Evolutionary conservation across 2,113 vertebrate genomes (phyloP), one percentile per base, ranked within the genome.

Genomic region (Neomonachus schauinslandi): DNA sequence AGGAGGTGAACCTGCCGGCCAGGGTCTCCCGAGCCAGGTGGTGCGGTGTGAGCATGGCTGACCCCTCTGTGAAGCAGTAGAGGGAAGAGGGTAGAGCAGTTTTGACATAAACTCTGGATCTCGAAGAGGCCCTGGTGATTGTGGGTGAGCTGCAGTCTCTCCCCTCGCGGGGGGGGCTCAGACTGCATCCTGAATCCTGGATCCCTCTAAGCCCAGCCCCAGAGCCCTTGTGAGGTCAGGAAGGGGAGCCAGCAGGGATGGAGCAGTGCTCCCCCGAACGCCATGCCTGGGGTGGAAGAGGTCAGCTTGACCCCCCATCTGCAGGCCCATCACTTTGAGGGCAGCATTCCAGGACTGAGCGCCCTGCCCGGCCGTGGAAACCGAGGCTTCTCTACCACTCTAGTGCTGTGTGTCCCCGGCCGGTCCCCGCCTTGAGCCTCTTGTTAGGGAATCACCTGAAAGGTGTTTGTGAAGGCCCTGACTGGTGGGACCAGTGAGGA

Each of bases 241-340:
- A 61, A 87, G 36, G 77, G 63, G 12, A 36, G 51, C n/a, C 9
- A 4, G 7, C 59, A 46, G 74, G 74, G 42, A 4, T 4, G 1
- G 28, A 5, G 24, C 15, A 0, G 12, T 1, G 1, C 28, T 46
- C 24, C 36, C 49, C 28, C 42, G 31, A 18, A 19, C 12, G 5
- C 36, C 31, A 18, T 46, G 4, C 51, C 36, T 0, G 49, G 18
- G 76, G 21, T 53, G 61, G n/a, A 14, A 63, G 63, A 39, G 7
- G 31, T 83, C 22, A 33, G 19, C 63, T 42, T 26, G 49, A 26
- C 49, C 22, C 46, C 19, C 12, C 6, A 3, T 7, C 10, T 49
- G 46, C 49, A 28, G 26, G 22, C 9, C 55, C 28, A 1, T 24
- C 1, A 9, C 61, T 89, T 53, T 53, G 61, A 33, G n/a, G 61